Base-by-base conservation (phyloP, 2,888 invertebrate genomes). In the Myopa tessellatipennis region DNA sequence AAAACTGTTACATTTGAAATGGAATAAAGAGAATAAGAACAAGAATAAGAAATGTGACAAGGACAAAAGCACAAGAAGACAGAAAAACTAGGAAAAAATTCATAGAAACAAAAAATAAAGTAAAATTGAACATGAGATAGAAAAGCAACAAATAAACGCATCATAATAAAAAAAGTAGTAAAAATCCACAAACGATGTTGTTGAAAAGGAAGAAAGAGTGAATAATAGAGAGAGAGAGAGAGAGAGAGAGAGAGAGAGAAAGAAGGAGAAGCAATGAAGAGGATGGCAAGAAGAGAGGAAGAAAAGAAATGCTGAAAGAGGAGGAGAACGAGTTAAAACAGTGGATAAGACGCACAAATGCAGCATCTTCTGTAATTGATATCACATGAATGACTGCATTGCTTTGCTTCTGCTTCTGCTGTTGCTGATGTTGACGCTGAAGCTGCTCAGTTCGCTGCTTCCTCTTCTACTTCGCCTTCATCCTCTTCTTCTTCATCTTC, bases 281-380 rank as follows among this genome's bases (percentile, higher is more conserved):
- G 61, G 4, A 4, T 14, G 61, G 61, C 4, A 61, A 61, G 26
- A 10, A 26, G 7, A 4, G 61, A n/a, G 61, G 8, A 61, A 61
- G n/a, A n/a, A 61, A 61, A 4, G 10, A n/a, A 61, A 61, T 0
- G 61, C 4, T 26, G 61, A 61, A 61, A n/a, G 34, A 26, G 26
- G 18, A 1, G 26, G 34, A 26, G 26, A 8, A 4, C 5, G 61
- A 1, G 60, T 10, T 7, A 26, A 61, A 18, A 61, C 61, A 61
- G 61, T 45, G 7, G 45, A 45, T 45, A 45, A 45, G 45, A 45
- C 45, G 45, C 73, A 73, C 45, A 73, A 73, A 40, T 73, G 61
- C 74, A 74, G 40, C 69, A 75, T 69, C 50, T 61, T 40, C 60
- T 60, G 75, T 69, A 75, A 75, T 75, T 75, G 69, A 69, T 75